Evolutionary conservation across 2,888 invertebrate genomes (phyloP), one percentile per base, ranked within the genome.

Genomic region (Oscheius onirici): DNA sequence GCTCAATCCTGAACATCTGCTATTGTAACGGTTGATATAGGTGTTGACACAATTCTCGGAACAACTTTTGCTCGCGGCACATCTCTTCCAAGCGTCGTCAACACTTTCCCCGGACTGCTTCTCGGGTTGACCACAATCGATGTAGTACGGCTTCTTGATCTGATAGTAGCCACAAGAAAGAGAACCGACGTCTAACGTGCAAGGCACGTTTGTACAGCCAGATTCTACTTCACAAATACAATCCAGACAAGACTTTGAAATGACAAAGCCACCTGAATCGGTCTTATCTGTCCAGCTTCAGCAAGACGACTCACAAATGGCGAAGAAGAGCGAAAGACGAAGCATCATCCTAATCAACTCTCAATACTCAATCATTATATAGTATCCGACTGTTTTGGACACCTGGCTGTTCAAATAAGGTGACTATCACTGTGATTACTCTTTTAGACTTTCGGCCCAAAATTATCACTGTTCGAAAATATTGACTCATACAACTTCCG

Each of bases 111-210:
- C 86, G 11, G 79, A 76, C 34, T 61, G 41, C 41, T 84, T 78
- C 52, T 85, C 87, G 6, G 84, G 84, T 51, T 69, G 66, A 10
- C 83, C 84, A 73, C 88, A 88, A 72, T 88, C 88, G 1, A 72
- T 66, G 80, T 84, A 88, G 73, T 88, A 88, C 3, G 67, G 65
- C 3, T 76, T 49, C 66, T 88, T 88, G n/a, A 88, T 84, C 76
- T 88, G 80, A 46, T 69, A 80, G 72, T 78, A 81, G 24, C 81
- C 81, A 46, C 81, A 81, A 13, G 79, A 79, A 13, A 82, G 78
- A 10, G 76, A 76, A 43, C 81, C 79, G 15, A 74, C 79, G 46
- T 81, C 81, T 76, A 74, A 74, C 13, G 52, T 57, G 63, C 81
- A 81, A 22, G 78, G 79, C 46, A 79, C 55, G n/a, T 77, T 70